These are phyloP conservation scores for Leptothorax acervorum DNA, from an alignment of 2,888 invertebrate genomes.

Conservation along the genomic window DNA sequence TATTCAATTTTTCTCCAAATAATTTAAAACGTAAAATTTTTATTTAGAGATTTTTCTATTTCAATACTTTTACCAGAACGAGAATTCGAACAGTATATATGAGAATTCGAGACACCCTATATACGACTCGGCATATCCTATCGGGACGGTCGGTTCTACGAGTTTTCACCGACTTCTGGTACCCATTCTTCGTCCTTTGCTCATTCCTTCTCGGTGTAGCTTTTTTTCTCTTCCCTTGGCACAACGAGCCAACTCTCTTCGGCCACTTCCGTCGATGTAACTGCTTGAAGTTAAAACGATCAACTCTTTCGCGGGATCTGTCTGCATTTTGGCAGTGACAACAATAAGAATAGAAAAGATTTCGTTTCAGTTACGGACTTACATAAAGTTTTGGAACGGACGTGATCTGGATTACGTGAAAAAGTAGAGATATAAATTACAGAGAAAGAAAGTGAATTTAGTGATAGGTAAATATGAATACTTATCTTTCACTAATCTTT, in stretches of 20 bases:
- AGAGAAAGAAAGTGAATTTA: background rate
- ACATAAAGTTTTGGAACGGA: background rate
- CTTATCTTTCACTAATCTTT: background rate
- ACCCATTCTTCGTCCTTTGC: constrained; percentile 60
- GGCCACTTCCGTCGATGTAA: constrained; percentile 46
- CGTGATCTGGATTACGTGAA: background rate
- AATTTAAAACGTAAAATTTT: background rate
- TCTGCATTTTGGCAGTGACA: constrained; percentile 31
- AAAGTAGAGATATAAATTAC: background rate
- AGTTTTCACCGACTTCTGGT: constrained; percentile 69
- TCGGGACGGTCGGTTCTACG: constrained; percentile 61
- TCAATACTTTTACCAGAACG: background rate
- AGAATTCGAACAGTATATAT: background rate
- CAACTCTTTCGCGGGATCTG: constrained; percentile 32
- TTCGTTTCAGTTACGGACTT: constrained; percentile 13
- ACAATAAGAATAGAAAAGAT: constrained; percentile 1
- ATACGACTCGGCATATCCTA: constrained; percentile 4
- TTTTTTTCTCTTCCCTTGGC: constrained; percentile 4
- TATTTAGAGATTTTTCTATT: background rate
- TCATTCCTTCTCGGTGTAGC: constrained; percentile 28
- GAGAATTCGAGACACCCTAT: constrained; percentile 26
- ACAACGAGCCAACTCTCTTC: constrained; percentile 33
- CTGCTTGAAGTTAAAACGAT: constrained; percentile 43
- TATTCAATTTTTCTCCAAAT: background rate
- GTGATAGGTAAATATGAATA: background rate